Base-by-base conservation (phyloP, 2,888 invertebrate genomes). In the Ectemnius lituratus region DNA sequence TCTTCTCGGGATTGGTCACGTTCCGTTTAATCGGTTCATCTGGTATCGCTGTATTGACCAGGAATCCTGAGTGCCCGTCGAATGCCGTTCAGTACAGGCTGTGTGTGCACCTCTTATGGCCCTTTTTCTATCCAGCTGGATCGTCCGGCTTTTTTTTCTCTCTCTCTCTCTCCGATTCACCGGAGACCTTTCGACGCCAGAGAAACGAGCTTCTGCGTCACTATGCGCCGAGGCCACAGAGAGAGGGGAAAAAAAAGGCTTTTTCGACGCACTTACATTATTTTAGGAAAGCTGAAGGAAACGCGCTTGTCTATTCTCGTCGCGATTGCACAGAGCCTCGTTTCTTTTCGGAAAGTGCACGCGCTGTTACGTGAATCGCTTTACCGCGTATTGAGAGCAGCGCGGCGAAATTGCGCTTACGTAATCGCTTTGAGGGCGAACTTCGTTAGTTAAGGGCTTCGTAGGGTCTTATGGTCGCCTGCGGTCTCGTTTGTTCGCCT, bases 91-190 rank as follows among this genome's bases (percentile, higher is more conserved):
- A 52, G n/a, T 52, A 6, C 16, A 52, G 1, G 37, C 11, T 23
- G 23, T 23, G 23, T 23, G 23, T 23, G 23, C 23, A 23, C 23
- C 20, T 11, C 13, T 16, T 52, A 52, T n/a, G n/a, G 4, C 16
- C 13, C 16, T 52, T 52, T 52, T 52, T 52, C 52, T 37, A 37
- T 37, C 37, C 11, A 1, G 11, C 4, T 20, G 57, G 46, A 27
- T 65, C 49, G 62, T 58, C 57, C 57, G 58, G 62, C 65, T 57
- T 47, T 62, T 62, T 47, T 11, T 20, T 23, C 4, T 57, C 2
- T 27, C 28, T n/a, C n/a, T n/a, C n/a, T n/a, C 59, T 23, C 23
- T 23, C 3, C 28, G n/a, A n/a, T 5, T n/a, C n/a, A 47, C 23
- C 2, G 27, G 56, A 57, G 52, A 56, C 52, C 37, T 64, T 37